Percentiles rank a stretch among this genome's conserved stretches.
phyloP scores from a whole-genome alignment of 2,797 vertebrate genomes.

The Scyliorhinus canicula region DNA sequence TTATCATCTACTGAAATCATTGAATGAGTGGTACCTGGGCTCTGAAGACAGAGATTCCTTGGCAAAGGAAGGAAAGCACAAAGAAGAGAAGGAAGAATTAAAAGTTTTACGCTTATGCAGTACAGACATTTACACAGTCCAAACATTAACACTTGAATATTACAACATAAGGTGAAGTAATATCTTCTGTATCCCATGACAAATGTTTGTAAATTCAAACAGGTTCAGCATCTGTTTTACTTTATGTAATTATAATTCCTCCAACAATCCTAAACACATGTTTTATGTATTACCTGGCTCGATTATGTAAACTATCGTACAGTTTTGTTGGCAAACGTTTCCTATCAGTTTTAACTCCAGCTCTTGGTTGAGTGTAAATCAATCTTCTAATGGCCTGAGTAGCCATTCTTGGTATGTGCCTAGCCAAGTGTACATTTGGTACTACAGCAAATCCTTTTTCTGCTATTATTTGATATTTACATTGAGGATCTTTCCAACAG shows the following conservation, averaged over 20 bases:
- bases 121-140: not conserved
- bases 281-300: slow-evolving; percentile 13
- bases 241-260: slow-evolving; percentile 24
- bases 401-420: not conserved
- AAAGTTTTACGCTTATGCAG: not conserved
- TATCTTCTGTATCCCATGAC: slow-evolving; percentile 18
- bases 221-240: slow-evolving; percentile 32
- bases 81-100: slow-evolving; percentile 20
- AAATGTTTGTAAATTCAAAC: slow-evolving; percentile 28
- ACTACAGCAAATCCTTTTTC: not conserved
- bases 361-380: not conserved
- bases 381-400: not conserved
- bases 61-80: slow-evolving; percentile 23
- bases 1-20: slow-evolving; percentile 1
- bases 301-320: slow-evolving; percentile 1
- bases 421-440: not conserved
- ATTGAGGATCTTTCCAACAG: not conserved
- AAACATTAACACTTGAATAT: not conserved
- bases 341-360: not conserved
- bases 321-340: not conserved
- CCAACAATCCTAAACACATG: slow-evolving; percentile 12
- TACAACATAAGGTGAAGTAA: slow-evolving; percentile 8
- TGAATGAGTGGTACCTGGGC: slow-evolving; percentile 19
- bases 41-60: slow-evolving; percentile 26
- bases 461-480: not conserved